These are phyloP conservation scores for Chelon labrosus DNA, from an alignment of 2,797 vertebrate genomes.

Conservation along the genomic window DNA sequence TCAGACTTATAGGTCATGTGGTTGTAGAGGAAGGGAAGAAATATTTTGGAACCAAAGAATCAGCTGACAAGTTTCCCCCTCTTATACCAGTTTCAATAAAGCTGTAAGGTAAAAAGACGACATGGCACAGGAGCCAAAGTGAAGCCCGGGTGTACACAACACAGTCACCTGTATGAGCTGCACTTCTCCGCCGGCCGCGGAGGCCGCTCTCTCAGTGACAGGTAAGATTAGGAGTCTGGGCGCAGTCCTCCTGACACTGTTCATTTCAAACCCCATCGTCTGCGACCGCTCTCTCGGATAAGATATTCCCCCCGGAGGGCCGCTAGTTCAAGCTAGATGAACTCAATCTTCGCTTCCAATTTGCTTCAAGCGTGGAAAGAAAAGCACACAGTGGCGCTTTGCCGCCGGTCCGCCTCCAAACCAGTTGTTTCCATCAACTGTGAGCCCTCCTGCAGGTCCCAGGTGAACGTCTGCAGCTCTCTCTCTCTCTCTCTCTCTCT, in stretches of 20 bases:
- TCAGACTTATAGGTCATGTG: background rate
- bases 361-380: constrained; percentile 79
- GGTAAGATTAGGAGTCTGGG: constrained; percentile 75
- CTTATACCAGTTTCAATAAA: background rate
- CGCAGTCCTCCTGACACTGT: constrained; percentile 78
- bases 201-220: constrained; percentile 59
- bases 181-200: background rate
- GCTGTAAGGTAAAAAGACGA: background rate
- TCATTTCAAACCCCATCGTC: constrained; percentile 76
- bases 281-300: constrained; percentile 71
- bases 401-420: constrained; percentile 35
- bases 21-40: background rate
- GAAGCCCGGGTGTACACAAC: background rate
- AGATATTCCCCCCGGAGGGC: constrained; percentile 80
- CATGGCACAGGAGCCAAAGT: background rate
- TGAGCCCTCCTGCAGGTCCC: constrained; percentile 26
- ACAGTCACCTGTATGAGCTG: background rate
- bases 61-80: too few relatives aligned
- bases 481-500: background rate
- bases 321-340: constrained; percentile 84
- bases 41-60: background rate
- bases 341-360: constrained; percentile 88
- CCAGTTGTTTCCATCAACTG: constrained; percentile 44
- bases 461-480: constrained; percentile 8
- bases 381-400: constrained; percentile 52